phyloP scores from a whole-genome alignment of 2,797 vertebrate species.

The Sebastes vulpes region DNA sequence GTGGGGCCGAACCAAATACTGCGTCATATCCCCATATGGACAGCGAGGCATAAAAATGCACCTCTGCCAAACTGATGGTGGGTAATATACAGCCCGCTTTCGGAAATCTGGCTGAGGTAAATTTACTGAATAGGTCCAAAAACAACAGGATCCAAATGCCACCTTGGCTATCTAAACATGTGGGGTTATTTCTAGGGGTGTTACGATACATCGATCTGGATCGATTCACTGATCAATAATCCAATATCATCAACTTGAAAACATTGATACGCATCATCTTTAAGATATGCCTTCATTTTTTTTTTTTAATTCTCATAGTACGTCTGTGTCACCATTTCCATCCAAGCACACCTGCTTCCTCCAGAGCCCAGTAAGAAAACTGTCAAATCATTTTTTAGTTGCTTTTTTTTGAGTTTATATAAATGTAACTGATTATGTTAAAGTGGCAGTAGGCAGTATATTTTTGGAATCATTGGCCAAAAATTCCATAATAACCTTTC shows the following conservation, averaged over 20 bases:
- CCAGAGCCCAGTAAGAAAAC: neutral
- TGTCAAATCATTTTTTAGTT: neutral
- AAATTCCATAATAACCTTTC: too few relatives aligned
- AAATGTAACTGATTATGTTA: neutral
- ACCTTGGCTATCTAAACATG: slow-evolving; percentile 66
- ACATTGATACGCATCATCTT: neutral
- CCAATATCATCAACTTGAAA: neutral
- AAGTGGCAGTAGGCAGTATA: too few relatives aligned
- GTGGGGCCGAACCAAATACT: slow-evolving; percentile 45
- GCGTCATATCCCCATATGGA: slow-evolving; percentile 59
- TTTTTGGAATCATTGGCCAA: too few relatives aligned
- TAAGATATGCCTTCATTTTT: too few relatives aligned
- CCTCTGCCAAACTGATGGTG: slow-evolving; percentile 54
- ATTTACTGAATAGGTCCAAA: slow-evolving; percentile 38
- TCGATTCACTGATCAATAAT: neutral
- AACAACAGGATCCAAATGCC: slow-evolving; percentile 52
- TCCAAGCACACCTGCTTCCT: neutral
- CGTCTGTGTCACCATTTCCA: neutral
- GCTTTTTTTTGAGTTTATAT: neutral
- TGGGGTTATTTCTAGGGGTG: slow-evolving; percentile 58
- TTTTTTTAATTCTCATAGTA: too few relatives aligned
- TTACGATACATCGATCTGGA: neutral
- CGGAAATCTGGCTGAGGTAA: slow-evolving; percentile 52
- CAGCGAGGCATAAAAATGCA: slow-evolving; percentile 57
- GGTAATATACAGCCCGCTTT: slow-evolving; percentile 52